Evolutionary conservation across 2,888 invertebrate genomes (phyloP).

Genomic region (Villa cingulata): DNA sequence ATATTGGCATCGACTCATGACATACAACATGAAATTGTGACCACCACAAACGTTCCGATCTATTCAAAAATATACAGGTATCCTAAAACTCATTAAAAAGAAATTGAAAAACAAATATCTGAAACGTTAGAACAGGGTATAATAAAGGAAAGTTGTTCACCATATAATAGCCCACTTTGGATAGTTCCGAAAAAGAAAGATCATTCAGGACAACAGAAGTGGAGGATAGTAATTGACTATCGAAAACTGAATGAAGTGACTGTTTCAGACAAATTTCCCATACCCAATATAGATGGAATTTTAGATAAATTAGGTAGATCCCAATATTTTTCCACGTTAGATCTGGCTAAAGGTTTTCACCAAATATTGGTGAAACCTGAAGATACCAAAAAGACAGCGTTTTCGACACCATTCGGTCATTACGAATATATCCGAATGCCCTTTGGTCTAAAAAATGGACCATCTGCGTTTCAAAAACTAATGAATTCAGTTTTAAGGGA

Average conservation of each 20-base stretch:
- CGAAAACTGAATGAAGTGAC: constrained; percentile 1
- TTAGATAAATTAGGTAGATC: constrained; percentile 5
- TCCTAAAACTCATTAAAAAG: background rate
- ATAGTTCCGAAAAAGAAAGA: constrained; percentile 5
- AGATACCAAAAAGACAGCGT: constrained; percentile 4
- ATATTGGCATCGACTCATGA: too few species aligned
- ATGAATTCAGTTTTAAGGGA: too few species aligned
- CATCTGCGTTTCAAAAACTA: too few species aligned
- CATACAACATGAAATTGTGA: background rate
- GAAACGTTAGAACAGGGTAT: constrained; percentile 17
- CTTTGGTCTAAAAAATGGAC: constrained; percentile 9
- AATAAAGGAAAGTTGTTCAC: constrained; percentile 1
- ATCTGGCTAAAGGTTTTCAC: constrained; percentile 9
- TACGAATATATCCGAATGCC: constrained; percentile 8
- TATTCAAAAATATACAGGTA: background rate
- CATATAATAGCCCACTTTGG: constrained; percentile 3
- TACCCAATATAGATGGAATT: constrained; percentile 3
- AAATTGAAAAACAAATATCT: background rate
- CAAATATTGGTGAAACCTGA: constrained; percentile 5
- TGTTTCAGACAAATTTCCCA: constrained; percentile 3
- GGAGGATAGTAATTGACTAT: background rate
- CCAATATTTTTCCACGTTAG: constrained; percentile 4
- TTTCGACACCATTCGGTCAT: constrained; percentile 2
- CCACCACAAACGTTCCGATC: background rate
- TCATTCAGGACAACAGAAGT: background rate